Conservation (phyloP, 2,113 vertebrate genomes). For the Mellivora capensis region DNA sequence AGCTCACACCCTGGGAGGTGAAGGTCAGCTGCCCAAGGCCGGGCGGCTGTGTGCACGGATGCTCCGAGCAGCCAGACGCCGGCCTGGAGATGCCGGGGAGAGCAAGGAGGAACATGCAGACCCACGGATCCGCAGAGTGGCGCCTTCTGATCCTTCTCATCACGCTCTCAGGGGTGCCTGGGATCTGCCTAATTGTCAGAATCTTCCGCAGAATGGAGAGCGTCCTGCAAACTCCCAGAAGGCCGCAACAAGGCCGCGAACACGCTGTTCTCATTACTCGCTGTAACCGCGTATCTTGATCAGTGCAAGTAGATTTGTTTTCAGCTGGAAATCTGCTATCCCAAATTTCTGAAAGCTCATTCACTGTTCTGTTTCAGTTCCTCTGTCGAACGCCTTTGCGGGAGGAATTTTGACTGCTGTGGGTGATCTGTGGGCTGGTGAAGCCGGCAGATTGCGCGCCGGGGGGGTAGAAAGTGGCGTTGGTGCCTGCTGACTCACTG, state of each 20-base stretch:
- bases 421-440: accelerated
- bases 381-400: not conserved
- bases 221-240: accelerated
- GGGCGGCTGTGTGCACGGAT: accelerated
- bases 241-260: accelerated
- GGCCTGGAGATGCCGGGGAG: accelerated
- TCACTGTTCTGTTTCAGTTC: not conserved
- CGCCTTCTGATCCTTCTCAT: accelerated
- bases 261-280: accelerated
- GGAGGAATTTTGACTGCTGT: accelerated
- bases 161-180: accelerated
- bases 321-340: not conserved
- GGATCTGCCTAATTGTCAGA: accelerated
- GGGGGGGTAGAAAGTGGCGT: accelerated
- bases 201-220: not conserved
- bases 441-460: not conserved
- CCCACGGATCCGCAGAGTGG: accelerated
- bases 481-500: not conserved
- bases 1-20: accelerated
- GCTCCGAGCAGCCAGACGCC: not conserved
- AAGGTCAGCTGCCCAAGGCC: accelerated
- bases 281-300: accelerated
- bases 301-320: not conserved
- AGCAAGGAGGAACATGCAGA: accelerated
- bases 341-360: not conserved